Evolutionary conservation across 2,113 vertebrate species (phyloP).

Genomic region (Perca flavescens): DNA sequence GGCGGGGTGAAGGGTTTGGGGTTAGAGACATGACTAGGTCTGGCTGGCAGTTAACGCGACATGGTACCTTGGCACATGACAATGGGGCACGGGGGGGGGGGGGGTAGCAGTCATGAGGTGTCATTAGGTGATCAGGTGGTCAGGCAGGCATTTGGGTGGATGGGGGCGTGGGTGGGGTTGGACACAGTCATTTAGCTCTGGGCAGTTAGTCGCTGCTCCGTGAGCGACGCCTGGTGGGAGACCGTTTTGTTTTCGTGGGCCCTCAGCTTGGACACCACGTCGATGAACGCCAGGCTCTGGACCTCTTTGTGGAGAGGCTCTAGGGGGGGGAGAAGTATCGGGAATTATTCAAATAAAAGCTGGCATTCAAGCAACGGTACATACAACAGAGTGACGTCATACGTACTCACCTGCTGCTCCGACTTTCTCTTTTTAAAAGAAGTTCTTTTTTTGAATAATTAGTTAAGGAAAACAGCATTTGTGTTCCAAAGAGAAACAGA

Average conservation of each 20-base stretch:
- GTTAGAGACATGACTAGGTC: conserved; percentile 39
- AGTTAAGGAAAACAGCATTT: too few species aligned
- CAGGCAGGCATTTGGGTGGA: conserved; percentile 56
- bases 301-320: conserved; percentile 92
- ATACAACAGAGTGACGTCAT: background rate
- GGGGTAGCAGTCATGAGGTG: conserved; percentile 51
- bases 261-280: conserved; percentile 94
- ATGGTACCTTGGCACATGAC: conserved; percentile 86
- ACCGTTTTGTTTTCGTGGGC: conserved; percentile 98
- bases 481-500: too few species aligned
- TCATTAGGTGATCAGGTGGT: conserved; percentile 34
- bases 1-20: conserved; percentile 66
- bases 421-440: background rate
- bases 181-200: conserved; percentile 92
- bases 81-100: conserved; percentile 62
- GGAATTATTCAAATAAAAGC: background rate
- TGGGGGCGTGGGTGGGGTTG: conserved; percentile 26
- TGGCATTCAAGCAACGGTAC: background rate
- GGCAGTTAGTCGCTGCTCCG: conserved; percentile 96
- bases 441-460: too few species aligned
- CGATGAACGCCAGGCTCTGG: conserved; percentile 92
- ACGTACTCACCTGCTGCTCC: background rate
- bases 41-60: conserved; percentile 85
- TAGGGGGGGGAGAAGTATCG: conserved; percentile 31
- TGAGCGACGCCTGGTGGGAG: conserved; percentile 96